Percentiles rank a stretch among this genome's conserved stretches.
Evolutionary conservation across 2,888 invertebrate species (phyloP).

Genomic region (Caenorhabditis imperialis): DNA sequence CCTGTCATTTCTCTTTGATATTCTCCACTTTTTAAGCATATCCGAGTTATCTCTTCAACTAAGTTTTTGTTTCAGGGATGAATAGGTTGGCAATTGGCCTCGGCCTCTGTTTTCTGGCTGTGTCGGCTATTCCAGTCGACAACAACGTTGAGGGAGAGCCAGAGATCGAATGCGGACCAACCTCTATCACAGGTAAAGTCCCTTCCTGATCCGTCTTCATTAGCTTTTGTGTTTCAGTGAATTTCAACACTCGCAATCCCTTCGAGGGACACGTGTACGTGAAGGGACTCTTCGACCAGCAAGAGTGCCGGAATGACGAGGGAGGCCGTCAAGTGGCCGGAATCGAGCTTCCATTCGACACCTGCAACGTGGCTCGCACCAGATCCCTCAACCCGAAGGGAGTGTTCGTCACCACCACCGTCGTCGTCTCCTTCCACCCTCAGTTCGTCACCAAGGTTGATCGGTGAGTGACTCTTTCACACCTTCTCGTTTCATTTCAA

Average conservation of each 20-base stretch:
- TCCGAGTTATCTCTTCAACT: background rate
- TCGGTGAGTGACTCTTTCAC: conserved; percentile 41
- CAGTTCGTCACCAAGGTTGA: conserved; percentile 77
- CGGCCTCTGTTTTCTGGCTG: conserved; percentile 24
- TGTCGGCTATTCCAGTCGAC: conserved; percentile 75
- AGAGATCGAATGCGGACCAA: conserved; percentile 78
- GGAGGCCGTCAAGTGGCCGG: conserved; percentile 75
- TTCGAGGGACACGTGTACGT: conserved; percentile 72
- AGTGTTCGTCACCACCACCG: conserved; percentile 77
- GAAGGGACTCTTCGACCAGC: conserved; percentile 76
- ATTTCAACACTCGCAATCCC: conserved; percentile 77
- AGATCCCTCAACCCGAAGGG: conserved; percentile 77
- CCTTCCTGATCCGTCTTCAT: too few species aligned
- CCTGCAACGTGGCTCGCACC: conserved; percentile 77
- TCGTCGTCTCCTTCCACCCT: conserved; percentile 78
- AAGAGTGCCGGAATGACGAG: conserved; percentile 75
- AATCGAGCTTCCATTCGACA: conserved; percentile 77
- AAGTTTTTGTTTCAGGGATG: conserved; percentile 17
- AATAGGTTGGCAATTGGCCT: conserved; percentile 31
- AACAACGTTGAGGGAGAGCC: conserved; percentile 78
- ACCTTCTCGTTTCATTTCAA: background rate
- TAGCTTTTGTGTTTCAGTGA: conserved; percentile 66
- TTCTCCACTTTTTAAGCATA: background rate
- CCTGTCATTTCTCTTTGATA: conserved; percentile 1
- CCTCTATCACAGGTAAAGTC: conserved; percentile 74